Conservation (phyloP, 2,113 vertebrate genomes). For the Vulpes ferrilata region DNA sequence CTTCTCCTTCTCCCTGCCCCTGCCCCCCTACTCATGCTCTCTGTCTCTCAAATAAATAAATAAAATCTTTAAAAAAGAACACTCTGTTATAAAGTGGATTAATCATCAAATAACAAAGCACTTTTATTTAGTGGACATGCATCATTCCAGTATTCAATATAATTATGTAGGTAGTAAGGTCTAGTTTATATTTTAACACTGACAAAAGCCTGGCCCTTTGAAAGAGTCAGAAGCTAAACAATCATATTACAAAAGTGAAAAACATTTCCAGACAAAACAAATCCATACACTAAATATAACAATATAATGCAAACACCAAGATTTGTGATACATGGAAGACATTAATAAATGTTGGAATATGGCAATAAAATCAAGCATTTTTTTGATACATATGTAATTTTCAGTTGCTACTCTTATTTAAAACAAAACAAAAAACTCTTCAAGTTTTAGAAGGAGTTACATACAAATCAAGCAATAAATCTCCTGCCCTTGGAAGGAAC, state of each 20-base stretch:
- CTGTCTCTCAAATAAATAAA: no score
- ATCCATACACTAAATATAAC: neutral
- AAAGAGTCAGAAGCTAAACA: constrained; percentile 45
- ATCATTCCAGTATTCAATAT: constrained; percentile 10
- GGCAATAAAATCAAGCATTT: constrained; percentile 13
- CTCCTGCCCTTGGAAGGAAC: neutral
- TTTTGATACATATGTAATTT: neutral
- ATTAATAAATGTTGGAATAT: neutral
- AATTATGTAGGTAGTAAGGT: neutral
- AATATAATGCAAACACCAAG: neutral
- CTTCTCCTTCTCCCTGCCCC: no score
- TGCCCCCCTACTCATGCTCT: no score
- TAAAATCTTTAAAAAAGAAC: neutral
- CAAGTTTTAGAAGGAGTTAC: neutral
- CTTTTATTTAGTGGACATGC: neutral
- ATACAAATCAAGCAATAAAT: neutral
- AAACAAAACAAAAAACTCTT: neutral
- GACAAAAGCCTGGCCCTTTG: neutral
- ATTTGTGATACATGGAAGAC: neutral
- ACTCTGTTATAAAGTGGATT: neutral
- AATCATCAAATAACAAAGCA: neutral
- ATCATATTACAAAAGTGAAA: neutral
- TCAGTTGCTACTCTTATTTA: neutral
- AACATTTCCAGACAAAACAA: constrained; percentile 26
- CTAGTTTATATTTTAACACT: constrained; percentile 25